Base-by-base conservation (phyloP, 37 sponge, comb jelly and placozoan species). In the Tethya wilhelma region DNA sequence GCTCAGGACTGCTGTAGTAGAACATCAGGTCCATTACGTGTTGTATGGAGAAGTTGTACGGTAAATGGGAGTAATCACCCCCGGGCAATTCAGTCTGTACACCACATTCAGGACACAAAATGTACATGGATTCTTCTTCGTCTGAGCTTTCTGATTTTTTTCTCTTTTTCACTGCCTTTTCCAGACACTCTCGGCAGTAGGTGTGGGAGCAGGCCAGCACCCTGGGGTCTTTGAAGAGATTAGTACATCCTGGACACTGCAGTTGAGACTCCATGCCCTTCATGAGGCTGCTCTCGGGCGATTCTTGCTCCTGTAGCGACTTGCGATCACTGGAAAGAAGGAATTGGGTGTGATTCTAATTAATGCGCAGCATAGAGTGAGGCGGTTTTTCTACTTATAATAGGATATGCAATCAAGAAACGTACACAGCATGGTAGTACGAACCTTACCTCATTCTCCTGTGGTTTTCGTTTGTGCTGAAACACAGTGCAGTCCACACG, bases 1-100 rank as follows among this genome's bases (percentile, higher is more conserved):
- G 77, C 39, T 84, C 85, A 44, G 77, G 58, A 38, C 85, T 84
- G 69, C 71, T 84, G 75, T 74, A 83, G 56, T 75, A 84, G n/a
- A 41, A 43, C 85, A 84, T 84, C 68, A 84, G 58, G 59, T 84
- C 85, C 69, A 84, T 76, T 7, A 84, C 40, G 41, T 84, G 85
- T 70, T 84, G 85, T 1, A 84, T 55, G 58, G 67, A 84, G 70
- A 84, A 84, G 70, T 84, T 84, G 69, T 76, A 76, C 28, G 41
- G 76, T 6, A 84, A 26, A 23, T 65, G 77, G 0, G 76, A 34
- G 34, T 69, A 4, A 57, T 76, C 56, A 25, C 85, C 77, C 2
- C 58, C 57, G 19, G 85, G 85, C 3, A 84, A 41, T 17, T 76
- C 77, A 5, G 77, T 76, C 11, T 59, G 67, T 32, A 75, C 33